Percentiles rank a stretch among this genome's conserved stretches.
Conservation (phyloP, 2,888 invertebrate species). For the Cryptus viduatorius region DNA sequence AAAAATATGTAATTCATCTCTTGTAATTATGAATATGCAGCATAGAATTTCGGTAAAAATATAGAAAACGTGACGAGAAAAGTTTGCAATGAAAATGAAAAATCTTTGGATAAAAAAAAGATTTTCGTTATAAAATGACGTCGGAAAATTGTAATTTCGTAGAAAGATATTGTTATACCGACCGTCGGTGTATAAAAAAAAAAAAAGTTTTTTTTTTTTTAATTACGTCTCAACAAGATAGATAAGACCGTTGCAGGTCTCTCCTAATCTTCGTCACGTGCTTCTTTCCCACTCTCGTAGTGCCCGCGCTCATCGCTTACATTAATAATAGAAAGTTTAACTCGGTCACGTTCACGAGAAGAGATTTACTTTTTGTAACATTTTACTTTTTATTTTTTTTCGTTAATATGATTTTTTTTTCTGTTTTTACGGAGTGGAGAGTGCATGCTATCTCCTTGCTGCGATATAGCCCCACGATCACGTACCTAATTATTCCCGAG, state of each 20-base stretch:
- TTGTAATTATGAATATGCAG: no score
- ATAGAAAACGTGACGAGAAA: no score
- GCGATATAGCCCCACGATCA: constrained; percentile 73
- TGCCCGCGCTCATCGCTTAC: constrained; percentile 58
- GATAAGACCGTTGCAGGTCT: constrained; percentile 21
- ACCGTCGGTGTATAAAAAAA: neutral
- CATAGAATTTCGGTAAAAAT: no score
- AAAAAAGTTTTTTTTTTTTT: neutral
- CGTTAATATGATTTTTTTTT: constrained; percentile 14
- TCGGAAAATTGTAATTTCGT: neutral
- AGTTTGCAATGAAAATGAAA: no score
- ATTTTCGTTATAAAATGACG: neutral
- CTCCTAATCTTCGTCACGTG: constrained; percentile 62
- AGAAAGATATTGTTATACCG: neutral
- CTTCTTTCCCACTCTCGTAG: constrained; percentile 29
- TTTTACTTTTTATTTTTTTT: constrained; percentile 20
- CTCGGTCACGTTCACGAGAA: constrained; percentile 60
- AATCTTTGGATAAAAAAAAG: neutral
- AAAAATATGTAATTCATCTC: neutral
- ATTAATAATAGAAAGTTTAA: constrained; percentile 66
- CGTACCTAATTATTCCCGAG: constrained; percentile 83
- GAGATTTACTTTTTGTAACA: constrained; percentile 40
- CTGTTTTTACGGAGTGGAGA: constrained; percentile 9
- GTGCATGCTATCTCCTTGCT: constrained; percentile 56
- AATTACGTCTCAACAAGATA: constrained; percentile 43